Conservation (phyloP, 2,888 invertebrate genomes). For the Perithous albicinctus region DNA sequence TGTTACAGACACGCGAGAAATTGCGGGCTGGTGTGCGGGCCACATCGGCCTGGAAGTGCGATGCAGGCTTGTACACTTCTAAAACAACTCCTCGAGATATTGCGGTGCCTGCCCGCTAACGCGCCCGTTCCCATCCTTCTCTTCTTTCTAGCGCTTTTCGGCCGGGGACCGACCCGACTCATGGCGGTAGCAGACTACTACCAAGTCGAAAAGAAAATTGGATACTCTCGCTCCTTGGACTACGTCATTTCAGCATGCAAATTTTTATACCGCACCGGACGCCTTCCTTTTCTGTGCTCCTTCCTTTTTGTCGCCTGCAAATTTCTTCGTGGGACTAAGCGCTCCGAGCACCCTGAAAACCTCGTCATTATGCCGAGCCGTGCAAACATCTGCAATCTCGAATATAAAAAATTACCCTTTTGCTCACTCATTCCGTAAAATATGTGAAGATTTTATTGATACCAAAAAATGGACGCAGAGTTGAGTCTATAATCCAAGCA, state of each 20-base stretch:
- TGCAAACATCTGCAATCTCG: too few species aligned
- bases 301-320: slow-evolving; percentile 44
- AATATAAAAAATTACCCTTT: neutral
- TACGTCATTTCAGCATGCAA: slow-evolving; percentile 70
- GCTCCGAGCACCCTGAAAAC: neutral
- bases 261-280: slow-evolving; percentile 59
- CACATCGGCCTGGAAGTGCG: slow-evolving; percentile 40
- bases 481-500: too few species aligned
- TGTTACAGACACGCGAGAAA: slow-evolving; percentile 46
- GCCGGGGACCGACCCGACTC: slow-evolving; percentile 14
- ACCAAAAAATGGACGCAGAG: too few species aligned
- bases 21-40: slow-evolving; percentile 4
- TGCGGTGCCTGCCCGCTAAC: slow-evolving; percentile 29
- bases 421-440: too few species aligned
- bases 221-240: slow-evolving; percentile 63
- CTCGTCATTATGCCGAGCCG: too few species aligned
- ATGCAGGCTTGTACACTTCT: slow-evolving; percentile 43
- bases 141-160: slow-evolving; percentile 20
- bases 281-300: slow-evolving; percentile 30
- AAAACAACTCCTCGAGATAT: slow-evolving; percentile 53
- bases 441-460: too few species aligned
- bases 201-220: slow-evolving; percentile 66
- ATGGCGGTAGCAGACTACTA: slow-evolving; percentile 11
- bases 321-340: neutral
- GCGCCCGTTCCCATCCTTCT: slow-evolving; percentile 49